Conservation (phyloP, 2,797 vertebrate species). For the Furcifer pardalis region DNA sequence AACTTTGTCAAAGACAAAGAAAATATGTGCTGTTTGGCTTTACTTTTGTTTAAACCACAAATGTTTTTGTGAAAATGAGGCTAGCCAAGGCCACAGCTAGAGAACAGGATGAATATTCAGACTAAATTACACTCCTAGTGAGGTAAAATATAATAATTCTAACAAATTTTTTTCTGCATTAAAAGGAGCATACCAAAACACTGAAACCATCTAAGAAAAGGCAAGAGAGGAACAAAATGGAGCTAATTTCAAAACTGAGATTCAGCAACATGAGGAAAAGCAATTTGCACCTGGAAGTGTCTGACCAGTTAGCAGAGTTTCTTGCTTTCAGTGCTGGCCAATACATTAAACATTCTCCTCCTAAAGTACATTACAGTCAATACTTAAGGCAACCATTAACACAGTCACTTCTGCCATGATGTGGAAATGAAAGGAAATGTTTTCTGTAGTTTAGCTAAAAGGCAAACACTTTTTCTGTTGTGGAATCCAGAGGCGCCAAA, state of each 20-base stretch:
- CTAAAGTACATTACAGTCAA: constrained; percentile 6
- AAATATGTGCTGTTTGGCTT: constrained; percentile 51
- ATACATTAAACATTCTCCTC: neutral
- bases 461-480: neutral
- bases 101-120: neutral
- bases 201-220: neutral
- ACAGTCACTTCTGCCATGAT: neutral
- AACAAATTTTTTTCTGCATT: neutral
- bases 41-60: constrained; percentile 16
- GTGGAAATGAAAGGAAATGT: constrained; percentile 26
- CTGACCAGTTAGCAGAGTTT: neutral
- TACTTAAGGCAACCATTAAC: constrained; percentile 9
- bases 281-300: neutral
- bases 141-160: neutral
- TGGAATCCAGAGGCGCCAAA: constrained; percentile 32
- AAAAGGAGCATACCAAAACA: neutral
- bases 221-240: neutral
- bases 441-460: constrained; percentile 7
- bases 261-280: neutral
- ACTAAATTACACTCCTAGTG: neutral
- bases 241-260: neutral
- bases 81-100: constrained; percentile 28
- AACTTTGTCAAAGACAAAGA: constrained; percentile 57
- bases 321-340: neutral
- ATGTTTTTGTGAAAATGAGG: constrained; percentile 39